Base-by-base conservation (phyloP, 2,113 vertebrate species). In the Paracyprichromis sp. region DNA sequence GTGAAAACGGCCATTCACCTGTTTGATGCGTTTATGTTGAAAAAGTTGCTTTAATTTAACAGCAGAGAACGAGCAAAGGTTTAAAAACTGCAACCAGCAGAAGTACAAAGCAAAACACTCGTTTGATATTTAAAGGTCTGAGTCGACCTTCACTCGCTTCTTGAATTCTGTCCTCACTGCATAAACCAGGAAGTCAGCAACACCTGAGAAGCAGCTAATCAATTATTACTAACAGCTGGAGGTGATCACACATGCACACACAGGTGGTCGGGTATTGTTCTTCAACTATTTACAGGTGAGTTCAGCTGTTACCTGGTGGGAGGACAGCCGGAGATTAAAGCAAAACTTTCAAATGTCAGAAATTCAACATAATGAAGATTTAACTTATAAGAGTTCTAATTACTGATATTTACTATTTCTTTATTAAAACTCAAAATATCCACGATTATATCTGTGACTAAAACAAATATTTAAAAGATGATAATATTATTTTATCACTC, bases 161-260 rank as follows among this genome's bases (percentile, higher is more conserved):
- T 43, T 73, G 2, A 45, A 73, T 73, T 73, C 38, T 73, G 38
- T 24, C 38, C 66, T 73, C 38, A 8, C 21, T 16, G 69, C 38
- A 3, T 7, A 26, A 73, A 73, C 8, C 69, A 45, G 69, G 43
- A 73, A 73, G 69, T 73, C 69, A 47, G 8, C 21, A 73, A 73
- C 69, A 73, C 69, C 69, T 73, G 69, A 73, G 69, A 73, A 17
- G 38, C 40, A 73, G 14, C 69, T 45, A 73, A 73, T 73, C 40
- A 73, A 73, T 73, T 73, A 47, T 73, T 73, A 2, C 21, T 47
- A 45, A 3, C 21, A 73, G 21, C 69, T 73, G 69, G 40, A 47
- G 69, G 40, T 26, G 14, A 45, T 73, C 12, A 2, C 61, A 3
- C 36, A n/a, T n/a, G n/a, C n/a, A 24, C 24, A 29, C 29, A 24